phyloP scores from a whole-genome alignment of 1,140 invertebrate species.

The Tetramorium parvispinum region DNA sequence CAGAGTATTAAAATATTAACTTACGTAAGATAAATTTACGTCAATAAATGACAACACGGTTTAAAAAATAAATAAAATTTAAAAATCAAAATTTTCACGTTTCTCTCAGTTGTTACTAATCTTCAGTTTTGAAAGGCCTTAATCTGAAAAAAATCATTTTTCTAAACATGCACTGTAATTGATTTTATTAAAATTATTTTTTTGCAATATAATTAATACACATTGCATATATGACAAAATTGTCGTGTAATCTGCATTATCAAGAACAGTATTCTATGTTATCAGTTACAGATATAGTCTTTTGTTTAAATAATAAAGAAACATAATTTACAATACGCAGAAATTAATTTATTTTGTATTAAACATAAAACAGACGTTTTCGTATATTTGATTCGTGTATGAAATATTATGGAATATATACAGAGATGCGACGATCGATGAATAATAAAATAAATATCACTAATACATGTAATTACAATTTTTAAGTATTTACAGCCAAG shows the following conservation, averaged over 20 bases:
- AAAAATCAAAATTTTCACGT: neutral
- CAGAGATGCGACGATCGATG: slow-evolving; percentile 8
- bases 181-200: neutral
- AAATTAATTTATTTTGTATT: neutral
- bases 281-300: neutral
- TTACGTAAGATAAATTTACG: neutral
- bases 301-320: neutral
- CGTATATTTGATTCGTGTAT: neutral
- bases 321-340: neutral
- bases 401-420: slow-evolving; percentile 29
- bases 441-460: slow-evolving; percentile 13
- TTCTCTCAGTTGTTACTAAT: neutral
- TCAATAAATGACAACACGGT: neutral
- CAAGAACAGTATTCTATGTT: slow-evolving; percentile 1
- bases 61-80: neutral
- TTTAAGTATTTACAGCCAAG: slow-evolving; percentile 46
- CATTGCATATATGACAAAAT: neutral
- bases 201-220: neutral
- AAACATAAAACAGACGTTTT: neutral
- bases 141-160: neutral
- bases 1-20: too few relatives aligned
- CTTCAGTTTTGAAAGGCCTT: neutral
- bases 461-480: neutral
- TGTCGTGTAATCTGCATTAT: neutral
- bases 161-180: neutral